Base-by-base conservation (phyloP, 2,113 vertebrate genomes). In the Oreochromis aureus region DNA sequence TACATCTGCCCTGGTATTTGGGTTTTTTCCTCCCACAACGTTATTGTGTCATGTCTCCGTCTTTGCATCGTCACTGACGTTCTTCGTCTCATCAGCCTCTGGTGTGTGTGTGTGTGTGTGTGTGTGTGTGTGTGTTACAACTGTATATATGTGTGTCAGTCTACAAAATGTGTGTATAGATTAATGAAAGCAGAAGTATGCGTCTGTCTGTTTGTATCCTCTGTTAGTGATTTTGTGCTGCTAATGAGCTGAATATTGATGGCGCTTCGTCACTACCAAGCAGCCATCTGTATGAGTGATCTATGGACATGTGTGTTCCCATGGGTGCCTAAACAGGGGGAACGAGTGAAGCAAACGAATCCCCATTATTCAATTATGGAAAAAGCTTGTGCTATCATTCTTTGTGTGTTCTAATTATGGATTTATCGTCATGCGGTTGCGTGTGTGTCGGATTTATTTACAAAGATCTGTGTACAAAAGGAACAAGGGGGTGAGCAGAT, bases 221-320 rank as follows among this genome's bases (percentile, higher is more conserved):
- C 27, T 32, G 46, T 78, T 13, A 53, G 55, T 53, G 55, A 32
- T 82, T 61, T 41, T 86, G 81, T 59, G 53, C 66, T 78, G 82
- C 89, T 93, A 90, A 91, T 89, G 87, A 73, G 56, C 55, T 89
- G 46, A 80, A 39, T 51, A 80, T 90, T 87, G 80, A 88, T 27
- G 61, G 6, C 32, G 34, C 27, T 78, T 78, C 16, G 0, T 78
- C 73, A 53, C 73, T 78, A 32, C 10, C 27, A 34, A 78, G 46
- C 73, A 78, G 46, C 46, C 73, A 78, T 78, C 73, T 53, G 46
- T 78, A 8, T 34, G 73, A 82, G 78, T 88, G 92, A 91, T 92
- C 13, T 61, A 61, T 78, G 73, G 73, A n/a, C 73, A 78, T 13
- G 73, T 51, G 46, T 78, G 46, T 53, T 78, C 73, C 27, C 73